Percentiles rank a stretch among this genome's conserved stretches.
Evolutionary conservation across 1,140 invertebrate genomes (phyloP).

Genomic region (Bombus picipes): DNA sequence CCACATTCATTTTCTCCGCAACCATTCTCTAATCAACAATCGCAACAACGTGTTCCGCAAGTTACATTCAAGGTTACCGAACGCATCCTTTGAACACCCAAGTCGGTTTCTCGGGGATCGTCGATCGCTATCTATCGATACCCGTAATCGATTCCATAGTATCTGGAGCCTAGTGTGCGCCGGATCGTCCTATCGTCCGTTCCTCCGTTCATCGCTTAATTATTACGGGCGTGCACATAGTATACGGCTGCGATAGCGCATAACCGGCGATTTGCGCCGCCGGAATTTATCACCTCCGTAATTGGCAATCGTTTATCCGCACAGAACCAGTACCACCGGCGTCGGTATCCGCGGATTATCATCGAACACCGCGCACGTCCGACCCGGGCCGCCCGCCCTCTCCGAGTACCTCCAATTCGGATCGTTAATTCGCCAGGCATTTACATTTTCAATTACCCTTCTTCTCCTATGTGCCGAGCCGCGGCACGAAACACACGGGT

Average conservation of each 20-base stretch:
- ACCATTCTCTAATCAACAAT: background rate
- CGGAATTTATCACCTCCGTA: slow-evolving; percentile 76
- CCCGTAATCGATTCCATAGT: slow-evolving; percentile 60
- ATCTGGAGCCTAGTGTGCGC: slow-evolving; percentile 35
- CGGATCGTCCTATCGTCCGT: slow-evolving; percentile 39
- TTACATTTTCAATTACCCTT: slow-evolving; percentile 75
- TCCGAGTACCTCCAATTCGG: slow-evolving; percentile 54
- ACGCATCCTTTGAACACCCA: background rate
- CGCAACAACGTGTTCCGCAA: slow-evolving; percentile 9
- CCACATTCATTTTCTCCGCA: background rate
- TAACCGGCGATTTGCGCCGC: slow-evolving; percentile 69
- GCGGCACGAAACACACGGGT: background rate
- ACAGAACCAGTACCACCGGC: slow-evolving; percentile 67
- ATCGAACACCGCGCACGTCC: slow-evolving; percentile 39
- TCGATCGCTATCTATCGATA: slow-evolving; percentile 38
- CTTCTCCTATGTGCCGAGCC: background rate
- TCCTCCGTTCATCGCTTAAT: slow-evolving; percentile 76
- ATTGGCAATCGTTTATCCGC: slow-evolving; percentile 76
- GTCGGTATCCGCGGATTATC: slow-evolving; percentile 68
- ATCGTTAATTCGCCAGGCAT: slow-evolving; percentile 69
- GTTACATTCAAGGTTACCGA: background rate
- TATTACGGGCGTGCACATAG: slow-evolving; percentile 67
- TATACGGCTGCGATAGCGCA: slow-evolving; percentile 64
- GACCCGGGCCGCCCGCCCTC: slow-evolving; percentile 19
- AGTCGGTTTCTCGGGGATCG: background rate